Conservation (phyloP, 1,140 invertebrate species). For the Trachymyrmex septentrionalis region DNA sequence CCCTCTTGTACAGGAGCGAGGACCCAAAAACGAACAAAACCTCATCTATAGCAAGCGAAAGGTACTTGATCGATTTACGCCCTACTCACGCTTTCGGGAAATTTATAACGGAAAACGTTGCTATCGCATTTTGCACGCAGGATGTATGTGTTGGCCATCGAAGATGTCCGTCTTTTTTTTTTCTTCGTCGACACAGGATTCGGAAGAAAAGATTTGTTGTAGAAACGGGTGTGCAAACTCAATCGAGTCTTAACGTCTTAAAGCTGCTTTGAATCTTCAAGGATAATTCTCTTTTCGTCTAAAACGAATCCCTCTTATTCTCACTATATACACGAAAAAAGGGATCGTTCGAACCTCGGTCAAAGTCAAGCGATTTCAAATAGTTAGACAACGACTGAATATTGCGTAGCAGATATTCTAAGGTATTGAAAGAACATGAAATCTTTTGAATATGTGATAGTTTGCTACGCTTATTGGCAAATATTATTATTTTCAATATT, state of each 20-base stretch:
- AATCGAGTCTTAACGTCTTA: conserved; percentile 53
- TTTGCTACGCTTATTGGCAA: not conserved
- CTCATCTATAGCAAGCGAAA: conserved; percentile 80
- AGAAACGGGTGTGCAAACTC: conserved; percentile 70
- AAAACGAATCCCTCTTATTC: not conserved
- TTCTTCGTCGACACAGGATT: not conserved
- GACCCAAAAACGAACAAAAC: conserved; percentile 85
- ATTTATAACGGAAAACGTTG: conserved; percentile 81
- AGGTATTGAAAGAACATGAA: not conserved
- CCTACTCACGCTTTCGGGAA: conserved; percentile 83
- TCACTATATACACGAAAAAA: conserved; percentile 21
- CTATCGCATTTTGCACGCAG: conserved; percentile 67
- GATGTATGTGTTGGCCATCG: conserved; percentile 63
- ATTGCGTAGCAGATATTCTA: not conserved
- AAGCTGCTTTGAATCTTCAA: conserved; percentile 70
- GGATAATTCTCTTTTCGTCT: conserved; percentile 68
- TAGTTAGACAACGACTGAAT: not conserved
- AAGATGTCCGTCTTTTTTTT: conserved; percentile 47
- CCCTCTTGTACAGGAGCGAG: conserved; percentile 85
- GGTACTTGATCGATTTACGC: conserved; percentile 85
- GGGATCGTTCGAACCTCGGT: conserved; percentile 31
- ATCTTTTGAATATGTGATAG: not conserved
- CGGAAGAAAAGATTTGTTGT: conserved; percentile 47
- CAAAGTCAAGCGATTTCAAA: conserved; percentile 65
- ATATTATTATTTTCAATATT: not conserved